Evolutionary conservation across 2,888 invertebrate species (phyloP).

Genomic region (Petrophora chlorosata): DNA sequence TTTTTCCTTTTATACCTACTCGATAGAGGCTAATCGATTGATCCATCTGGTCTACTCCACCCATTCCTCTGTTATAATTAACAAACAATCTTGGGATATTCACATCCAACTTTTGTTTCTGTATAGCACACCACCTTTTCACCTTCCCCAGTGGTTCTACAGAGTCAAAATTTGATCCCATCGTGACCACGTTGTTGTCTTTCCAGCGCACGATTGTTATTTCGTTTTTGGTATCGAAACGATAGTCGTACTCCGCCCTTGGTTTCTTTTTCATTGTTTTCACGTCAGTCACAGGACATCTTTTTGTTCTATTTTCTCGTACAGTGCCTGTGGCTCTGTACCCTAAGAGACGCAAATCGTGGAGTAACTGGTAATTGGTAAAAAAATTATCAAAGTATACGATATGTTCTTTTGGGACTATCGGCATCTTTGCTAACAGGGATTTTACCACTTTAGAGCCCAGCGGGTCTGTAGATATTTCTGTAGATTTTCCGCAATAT

Average conservation of each 20-base stretch:
- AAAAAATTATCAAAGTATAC: constrained; percentile 33
- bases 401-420: too few relatives aligned
- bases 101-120: constrained; percentile 32
- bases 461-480: too few relatives aligned
- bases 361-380: constrained; percentile 30
- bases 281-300: constrained; percentile 4
- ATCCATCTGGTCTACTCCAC: too few relatives aligned
- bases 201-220: constrained; percentile 38
- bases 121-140: not conserved
- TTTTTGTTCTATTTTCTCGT: too few relatives aligned
- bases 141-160: not conserved
- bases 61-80: constrained; percentile 38
- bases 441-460: too few relatives aligned
- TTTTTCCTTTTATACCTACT: constrained; percentile 32
- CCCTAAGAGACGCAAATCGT: not conserved
- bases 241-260: constrained; percentile 1
- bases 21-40: constrained; percentile 34
- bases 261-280: not conserved
- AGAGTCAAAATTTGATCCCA: constrained; percentile 15
- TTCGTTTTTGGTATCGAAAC: too few relatives aligned
- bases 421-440: too few relatives aligned
- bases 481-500: too few relatives aligned
- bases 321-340: not conserved
- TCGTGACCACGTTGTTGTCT: constrained; percentile 39
- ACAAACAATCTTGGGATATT: constrained; percentile 34